These are phyloP conservation scores for Zaprionus vittiger DNA, from an alignment of 1,140 invertebrate species.

Conservation along the genomic window DNA sequence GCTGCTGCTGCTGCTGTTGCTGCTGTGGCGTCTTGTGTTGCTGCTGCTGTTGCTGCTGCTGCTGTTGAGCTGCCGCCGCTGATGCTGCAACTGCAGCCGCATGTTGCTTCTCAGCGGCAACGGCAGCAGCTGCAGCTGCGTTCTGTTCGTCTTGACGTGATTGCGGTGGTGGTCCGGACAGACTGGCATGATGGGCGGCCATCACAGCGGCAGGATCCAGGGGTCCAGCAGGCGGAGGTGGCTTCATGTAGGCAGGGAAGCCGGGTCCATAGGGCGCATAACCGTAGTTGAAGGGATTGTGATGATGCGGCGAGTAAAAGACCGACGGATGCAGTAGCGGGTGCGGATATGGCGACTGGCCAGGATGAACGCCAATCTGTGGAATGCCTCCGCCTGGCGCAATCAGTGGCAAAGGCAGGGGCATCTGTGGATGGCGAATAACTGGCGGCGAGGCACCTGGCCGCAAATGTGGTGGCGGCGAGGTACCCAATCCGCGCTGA, in stretches of 20 bases:
- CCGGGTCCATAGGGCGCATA: slow-evolving; percentile 83
- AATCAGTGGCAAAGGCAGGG: slow-evolving; percentile 78
- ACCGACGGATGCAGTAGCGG: slow-evolving; percentile 83
- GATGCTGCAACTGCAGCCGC: slow-evolving; percentile 65
- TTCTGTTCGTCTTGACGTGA: slow-evolving; percentile 69
- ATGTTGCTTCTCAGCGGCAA: slow-evolving; percentile 70
- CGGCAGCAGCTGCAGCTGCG: slow-evolving; percentile 58
- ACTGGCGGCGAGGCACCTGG: slow-evolving; percentile 84
- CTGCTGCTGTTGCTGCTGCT: slow-evolving; percentile 23
- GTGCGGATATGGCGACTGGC: slow-evolving; percentile 83
- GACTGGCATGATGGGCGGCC: slow-evolving; percentile 75
- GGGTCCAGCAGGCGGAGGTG: slow-evolving; percentile 72
- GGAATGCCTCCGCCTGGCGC: slow-evolving; percentile 77
- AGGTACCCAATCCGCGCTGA: slow-evolving; percentile 78
- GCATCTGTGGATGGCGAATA: slow-evolving; percentile 84
- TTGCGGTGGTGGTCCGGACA: slow-evolving; percentile 66
- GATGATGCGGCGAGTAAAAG: slow-evolving; percentile 83
- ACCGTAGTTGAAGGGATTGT: slow-evolving; percentile 83
- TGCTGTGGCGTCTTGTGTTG: slow-evolving; percentile 48
- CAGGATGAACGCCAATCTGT: slow-evolving; percentile 82
- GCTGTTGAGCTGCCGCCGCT: slow-evolving; percentile 39
- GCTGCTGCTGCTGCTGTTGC: slow-evolving; percentile 56
- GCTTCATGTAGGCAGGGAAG: slow-evolving; percentile 82
- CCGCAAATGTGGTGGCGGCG: slow-evolving; percentile 83
- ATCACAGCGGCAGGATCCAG: slow-evolving; percentile 78